These are phyloP conservation scores for Marmota monax DNA, from an alignment of 2,113 vertebrate genomes.

Conservation along the genomic window DNA sequence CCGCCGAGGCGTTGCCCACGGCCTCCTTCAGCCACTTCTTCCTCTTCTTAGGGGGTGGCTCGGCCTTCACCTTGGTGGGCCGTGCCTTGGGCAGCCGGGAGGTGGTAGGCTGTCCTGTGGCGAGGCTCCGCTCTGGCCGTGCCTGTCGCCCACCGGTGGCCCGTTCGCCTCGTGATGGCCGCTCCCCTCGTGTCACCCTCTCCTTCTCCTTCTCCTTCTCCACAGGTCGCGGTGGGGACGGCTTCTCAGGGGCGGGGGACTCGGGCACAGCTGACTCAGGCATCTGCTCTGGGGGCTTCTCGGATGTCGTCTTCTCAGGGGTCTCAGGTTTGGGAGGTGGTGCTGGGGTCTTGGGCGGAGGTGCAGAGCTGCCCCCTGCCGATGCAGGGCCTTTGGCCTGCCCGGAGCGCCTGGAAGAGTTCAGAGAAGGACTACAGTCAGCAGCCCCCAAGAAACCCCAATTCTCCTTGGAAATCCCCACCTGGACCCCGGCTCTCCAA, in stretches of 20 bases:
- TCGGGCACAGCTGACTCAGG: slow-evolving; percentile 71
- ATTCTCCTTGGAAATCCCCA: not conserved
- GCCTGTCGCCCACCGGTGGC: slow-evolving; percentile 74
- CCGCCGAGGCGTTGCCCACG: slow-evolving; percentile 76
- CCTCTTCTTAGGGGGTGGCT: slow-evolving; percentile 96
- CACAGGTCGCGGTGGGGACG: slow-evolving; percentile 4
- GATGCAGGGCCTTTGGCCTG: slow-evolving; percentile 82
- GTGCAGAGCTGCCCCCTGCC: not conserved
- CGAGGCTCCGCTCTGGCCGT: slow-evolving; percentile 47
- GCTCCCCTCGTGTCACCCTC: slow-evolving; percentile 51
- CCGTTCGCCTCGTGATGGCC: slow-evolving; percentile 75
- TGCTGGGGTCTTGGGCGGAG: slow-evolving; percentile 61
- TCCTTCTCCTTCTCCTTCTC: slow-evolving; percentile 82
- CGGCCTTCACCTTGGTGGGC: slow-evolving; percentile 92
- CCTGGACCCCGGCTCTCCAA: not conserved
- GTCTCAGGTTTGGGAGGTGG: slow-evolving; percentile 75
- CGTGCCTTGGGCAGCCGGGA: slow-evolving; percentile 87
- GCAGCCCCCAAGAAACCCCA: not conserved
- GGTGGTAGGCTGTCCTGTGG: slow-evolving; percentile 57
- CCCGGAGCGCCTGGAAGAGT: slow-evolving; percentile 82
- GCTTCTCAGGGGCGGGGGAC: slow-evolving; percentile 74
- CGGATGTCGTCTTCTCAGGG: not conserved
- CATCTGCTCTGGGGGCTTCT: slow-evolving; percentile 70
- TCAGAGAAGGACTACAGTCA: not conserved
- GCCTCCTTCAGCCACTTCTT: slow-evolving; percentile 96